Evolutionary conservation across 2,113 vertebrate genomes (phyloP).

Genomic region (Pholis gunnellus): DNA sequence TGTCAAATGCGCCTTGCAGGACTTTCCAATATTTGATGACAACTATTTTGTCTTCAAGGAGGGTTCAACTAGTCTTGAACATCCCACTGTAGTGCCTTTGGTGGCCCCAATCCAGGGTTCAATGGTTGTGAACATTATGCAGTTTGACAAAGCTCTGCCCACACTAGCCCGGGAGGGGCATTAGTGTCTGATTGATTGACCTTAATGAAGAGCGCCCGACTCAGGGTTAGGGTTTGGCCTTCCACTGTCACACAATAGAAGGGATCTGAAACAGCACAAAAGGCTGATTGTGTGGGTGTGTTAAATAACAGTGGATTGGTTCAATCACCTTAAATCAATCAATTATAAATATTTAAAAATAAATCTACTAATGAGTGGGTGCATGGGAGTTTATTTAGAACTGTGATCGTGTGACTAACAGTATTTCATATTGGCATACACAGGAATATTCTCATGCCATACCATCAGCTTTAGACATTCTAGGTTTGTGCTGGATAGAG

Average conservation of each 20-base stretch:
- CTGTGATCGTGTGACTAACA: neutral
- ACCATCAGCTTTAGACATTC: neutral
- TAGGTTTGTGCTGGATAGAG: neutral
- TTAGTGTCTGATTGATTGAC: conserved; percentile 69
- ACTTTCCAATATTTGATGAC: conserved; percentile 58
- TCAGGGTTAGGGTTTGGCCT: conserved; percentile 24
- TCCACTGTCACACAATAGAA: conserved; percentile 20
- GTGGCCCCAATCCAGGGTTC: conserved; percentile 40
- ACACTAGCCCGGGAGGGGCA: conserved; percentile 44
- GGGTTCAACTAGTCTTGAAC: conserved; percentile 57
- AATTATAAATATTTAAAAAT: neutral
- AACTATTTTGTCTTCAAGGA: conserved; percentile 55
- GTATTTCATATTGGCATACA: neutral
- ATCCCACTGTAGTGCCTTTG: conserved; percentile 33
- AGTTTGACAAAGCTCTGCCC: conserved; percentile 74
- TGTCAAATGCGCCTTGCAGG: conserved; percentile 60
- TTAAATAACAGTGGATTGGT: neutral
- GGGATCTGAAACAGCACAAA: conserved; percentile 4
- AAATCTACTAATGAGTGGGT: neutral
- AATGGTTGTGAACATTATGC: conserved; percentile 60
- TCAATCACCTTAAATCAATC: neutral
- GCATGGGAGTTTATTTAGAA: neutral
- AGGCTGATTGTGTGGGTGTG: conserved; percentile 5
- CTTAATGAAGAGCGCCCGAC: conserved; percentile 62
- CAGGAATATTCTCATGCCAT: neutral